Conservation (phyloP, 1,140 invertebrate species). For the Acromyrmex heyeri region DNA sequence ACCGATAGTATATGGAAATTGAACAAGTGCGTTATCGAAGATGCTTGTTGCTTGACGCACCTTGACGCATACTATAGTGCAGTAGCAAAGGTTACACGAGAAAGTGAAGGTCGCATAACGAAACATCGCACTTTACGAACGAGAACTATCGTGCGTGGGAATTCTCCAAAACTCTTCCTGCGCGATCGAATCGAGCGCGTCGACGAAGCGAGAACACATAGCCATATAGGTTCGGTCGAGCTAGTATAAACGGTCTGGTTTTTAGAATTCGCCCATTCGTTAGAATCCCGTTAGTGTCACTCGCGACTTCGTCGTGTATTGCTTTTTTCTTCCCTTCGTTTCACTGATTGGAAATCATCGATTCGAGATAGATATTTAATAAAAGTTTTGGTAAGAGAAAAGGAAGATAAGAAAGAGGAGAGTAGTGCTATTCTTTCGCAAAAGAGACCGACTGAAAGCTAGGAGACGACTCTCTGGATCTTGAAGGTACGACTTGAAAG, state of each 20-base stretch:
- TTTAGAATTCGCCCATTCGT: neutral
- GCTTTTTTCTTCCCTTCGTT: no score
- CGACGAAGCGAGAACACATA: no score
- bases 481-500: neutral
- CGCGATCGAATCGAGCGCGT: neutral
- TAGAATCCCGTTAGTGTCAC: neutral
- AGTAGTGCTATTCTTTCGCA: neutral
- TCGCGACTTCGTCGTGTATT: no score
- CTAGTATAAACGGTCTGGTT: no score
- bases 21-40: slow-evolving; percentile 29
- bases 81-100: neutral
- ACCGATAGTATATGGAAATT: neutral
- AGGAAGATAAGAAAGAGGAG: neutral
- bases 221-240: no score
- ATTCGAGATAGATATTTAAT: neutral
- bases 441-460: neutral
- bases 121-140: neutral
- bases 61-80: no score
- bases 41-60: no score
- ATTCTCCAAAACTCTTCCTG: neutral
- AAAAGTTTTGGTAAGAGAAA: neutral
- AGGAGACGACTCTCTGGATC: neutral
- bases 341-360: no score
- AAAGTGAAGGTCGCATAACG: neutral
- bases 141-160: neutral